phyloP scores from a whole-genome alignment of 2,797 vertebrate species.

The Sebastes hubbsi region DNA sequence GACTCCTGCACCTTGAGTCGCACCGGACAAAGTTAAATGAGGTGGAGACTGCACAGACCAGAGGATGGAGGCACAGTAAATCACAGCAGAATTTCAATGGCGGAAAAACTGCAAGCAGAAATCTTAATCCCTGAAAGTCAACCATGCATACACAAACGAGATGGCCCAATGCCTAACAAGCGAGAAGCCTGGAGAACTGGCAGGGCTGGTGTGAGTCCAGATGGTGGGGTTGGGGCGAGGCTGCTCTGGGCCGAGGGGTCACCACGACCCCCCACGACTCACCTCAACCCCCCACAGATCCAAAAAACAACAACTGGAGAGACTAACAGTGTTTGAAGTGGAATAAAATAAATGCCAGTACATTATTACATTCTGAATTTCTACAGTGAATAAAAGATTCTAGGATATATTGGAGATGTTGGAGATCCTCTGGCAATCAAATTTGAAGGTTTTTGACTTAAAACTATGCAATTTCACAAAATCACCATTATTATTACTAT shows the following conservation, averaged over 20 bases:
- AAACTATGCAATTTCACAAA: too few species aligned
- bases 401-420: too few species aligned
- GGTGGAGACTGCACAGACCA: neutral
- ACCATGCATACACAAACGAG: conserved; percentile 29
- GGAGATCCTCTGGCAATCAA: too few species aligned
- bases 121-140: conserved; percentile 36
- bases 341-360: too few species aligned
- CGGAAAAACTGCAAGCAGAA: conserved; percentile 26
- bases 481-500: too few species aligned
- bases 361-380: too few species aligned
- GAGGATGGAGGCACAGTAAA: conserved; percentile 10
- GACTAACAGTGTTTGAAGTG: too few species aligned
- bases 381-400: too few species aligned
- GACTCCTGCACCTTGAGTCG: conserved; percentile 25
- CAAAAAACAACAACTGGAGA: neutral
- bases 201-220: conserved; percentile 35
- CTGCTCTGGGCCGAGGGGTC: neutral
- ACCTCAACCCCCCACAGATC: neutral
- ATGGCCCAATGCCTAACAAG: conserved; percentile 17
- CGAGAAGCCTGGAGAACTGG: conserved; percentile 26
- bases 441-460: too few species aligned
- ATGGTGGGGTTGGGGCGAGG: conserved; percentile 40
- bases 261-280: neutral
- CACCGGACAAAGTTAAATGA: conserved; percentile 29
- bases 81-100: conserved; percentile 34